Conservation (phyloP, 2,888 invertebrate species). For the Platycnemis pennipes region DNA sequence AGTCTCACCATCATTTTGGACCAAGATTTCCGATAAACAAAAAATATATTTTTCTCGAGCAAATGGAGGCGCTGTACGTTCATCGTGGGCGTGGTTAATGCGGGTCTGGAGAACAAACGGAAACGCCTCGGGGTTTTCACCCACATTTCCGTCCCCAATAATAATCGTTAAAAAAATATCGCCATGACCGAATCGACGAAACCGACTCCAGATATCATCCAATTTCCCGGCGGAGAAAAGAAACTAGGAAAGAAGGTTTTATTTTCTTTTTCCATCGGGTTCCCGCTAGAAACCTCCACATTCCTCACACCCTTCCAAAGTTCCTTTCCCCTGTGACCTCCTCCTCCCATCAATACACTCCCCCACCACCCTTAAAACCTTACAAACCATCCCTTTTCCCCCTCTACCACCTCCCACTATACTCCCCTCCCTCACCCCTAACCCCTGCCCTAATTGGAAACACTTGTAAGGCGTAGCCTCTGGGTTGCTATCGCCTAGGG, state of each 20-base stretch:
- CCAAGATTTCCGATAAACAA: neutral
- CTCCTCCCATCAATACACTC: neutral
- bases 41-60: neutral
- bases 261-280: neutral
- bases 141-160: neutral
- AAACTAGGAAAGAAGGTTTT: neutral
- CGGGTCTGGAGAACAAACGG: neutral
- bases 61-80: too few species aligned
- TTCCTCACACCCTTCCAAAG: neutral
- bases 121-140: neutral
- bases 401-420: neutral
- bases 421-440: neutral
- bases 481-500: slow-evolving; percentile 40
- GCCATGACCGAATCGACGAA: neutral
- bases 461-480: slow-evolving; percentile 30
- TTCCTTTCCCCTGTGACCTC: neutral
- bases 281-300: neutral
- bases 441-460: slow-evolving; percentile 36
- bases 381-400: neutral
- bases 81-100: neutral
- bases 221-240: slow-evolving; percentile 10
- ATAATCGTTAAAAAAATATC: slow-evolving; percentile 9
- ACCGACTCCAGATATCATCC: neutral
- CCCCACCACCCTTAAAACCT: neutral
- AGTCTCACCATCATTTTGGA: neutral